Conservation (phyloP, 2,888 invertebrate genomes). For the Chrysina gloriosa region DNA sequence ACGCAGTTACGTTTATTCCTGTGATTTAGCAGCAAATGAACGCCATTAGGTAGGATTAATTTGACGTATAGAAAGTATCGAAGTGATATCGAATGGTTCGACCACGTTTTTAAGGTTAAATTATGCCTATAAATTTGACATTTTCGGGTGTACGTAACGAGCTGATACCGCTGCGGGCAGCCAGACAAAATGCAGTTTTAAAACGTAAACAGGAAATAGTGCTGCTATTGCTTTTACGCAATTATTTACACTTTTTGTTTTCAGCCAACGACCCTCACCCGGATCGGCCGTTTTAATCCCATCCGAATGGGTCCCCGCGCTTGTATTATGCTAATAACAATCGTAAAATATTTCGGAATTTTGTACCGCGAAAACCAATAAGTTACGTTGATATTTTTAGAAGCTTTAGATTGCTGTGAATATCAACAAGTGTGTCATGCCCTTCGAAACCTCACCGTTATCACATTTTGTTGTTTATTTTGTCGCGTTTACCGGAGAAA, state of each 20-base stretch:
- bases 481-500: neutral
- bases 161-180: neutral
- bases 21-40: conserved; percentile 18
- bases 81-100: neutral
- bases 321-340: neutral
- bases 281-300: neutral
- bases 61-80: neutral
- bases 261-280: neutral
- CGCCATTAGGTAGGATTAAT: neutral
- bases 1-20: conserved; percentile 1
- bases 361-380: conserved; percentile 6
- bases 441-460: neutral
- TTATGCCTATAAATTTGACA: conserved; percentile 6
- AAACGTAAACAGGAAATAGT: conserved; percentile 21
- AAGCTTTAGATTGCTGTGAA: neutral
- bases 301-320: neutral
- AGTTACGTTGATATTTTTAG: conserved; percentile 17
- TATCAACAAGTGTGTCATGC: conserved; percentile 32
- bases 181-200: neutral
- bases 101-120: conserved; percentile 22
- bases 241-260: conserved; percentile 3
- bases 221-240: neutral
- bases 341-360: conserved; percentile 6
- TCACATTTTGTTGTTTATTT: conserved; percentile 5
- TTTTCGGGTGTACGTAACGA: neutral